Evolutionary conservation across 2,113 vertebrate genomes (phyloP), one percentile per base, ranked within the genome.

Genomic region (Erpornis zantholeuca): DNA sequence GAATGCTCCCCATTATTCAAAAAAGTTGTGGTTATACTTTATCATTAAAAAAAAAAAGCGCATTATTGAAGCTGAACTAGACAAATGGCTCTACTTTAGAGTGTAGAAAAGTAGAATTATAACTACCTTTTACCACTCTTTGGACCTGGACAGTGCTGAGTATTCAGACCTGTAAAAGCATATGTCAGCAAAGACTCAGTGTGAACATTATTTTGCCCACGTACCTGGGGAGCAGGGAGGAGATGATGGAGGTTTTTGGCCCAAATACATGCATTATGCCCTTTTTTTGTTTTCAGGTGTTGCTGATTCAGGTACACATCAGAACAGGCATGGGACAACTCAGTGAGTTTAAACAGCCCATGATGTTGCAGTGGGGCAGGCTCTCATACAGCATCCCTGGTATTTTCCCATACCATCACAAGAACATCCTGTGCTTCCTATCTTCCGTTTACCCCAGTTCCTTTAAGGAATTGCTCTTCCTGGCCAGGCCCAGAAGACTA

Each of bases 391-490:
- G 6, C 5, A 13, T 7, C 4, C 16, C 11, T 7, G 22, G 8
- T 22, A n/a, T 76, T 63, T 69, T 81, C 20, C 45, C 3, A 11
- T n/a, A 7, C 4, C 5, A 36, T 11, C 1, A 4, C 0, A 1
- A 21, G 15, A 20, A 71, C 23, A 44, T 63, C 16, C 19, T 54
- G 23, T 71, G 35, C 38, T 66, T 90, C 23, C 9, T 27, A 3
- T 36, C 22, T n/a, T 29, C 29, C 15, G 3, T 60, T 85, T 16
- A 40, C 19, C 24, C 25, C 45, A 60, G 20, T 19, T 93, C 33
- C 40, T 72, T 69, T 31, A 61, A 54, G 40, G 20, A 79, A 61
- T 16, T 90, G 31, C 20, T 28, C 28, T 82, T 92, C n/a, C n/a
- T 36, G 35, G 31, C 23, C 59, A 53, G 56, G 22, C 57, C 80